Percentiles rank a stretch among this genome's conserved stretches.
Evolutionary conservation across 2,113 vertebrate species (phyloP).

Genomic region (Arizona elegans): DNA sequence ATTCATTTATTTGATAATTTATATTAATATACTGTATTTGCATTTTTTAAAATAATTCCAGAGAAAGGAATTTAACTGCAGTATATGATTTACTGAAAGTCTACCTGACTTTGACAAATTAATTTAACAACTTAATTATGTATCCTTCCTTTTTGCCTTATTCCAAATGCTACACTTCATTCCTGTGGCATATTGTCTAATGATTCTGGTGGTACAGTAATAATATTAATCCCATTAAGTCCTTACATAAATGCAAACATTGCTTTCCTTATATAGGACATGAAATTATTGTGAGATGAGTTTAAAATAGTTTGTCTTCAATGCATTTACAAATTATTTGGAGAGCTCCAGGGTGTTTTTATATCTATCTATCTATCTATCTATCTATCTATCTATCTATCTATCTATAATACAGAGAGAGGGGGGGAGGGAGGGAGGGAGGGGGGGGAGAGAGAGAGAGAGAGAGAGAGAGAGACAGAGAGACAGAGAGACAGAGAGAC

Average conservation of each 20-base stretch:
- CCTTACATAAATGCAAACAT: conserved; percentile 34
- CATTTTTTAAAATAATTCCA: background rate
- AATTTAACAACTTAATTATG: background rate
- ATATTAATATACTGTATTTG: background rate
- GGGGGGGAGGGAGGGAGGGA: too few species aligned
- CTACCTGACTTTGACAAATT: conserved; percentile 16
- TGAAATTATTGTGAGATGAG: background rate
- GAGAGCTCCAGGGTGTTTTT: background rate
- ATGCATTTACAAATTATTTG: background rate
- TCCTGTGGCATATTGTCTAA: background rate
- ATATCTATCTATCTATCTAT: too few species aligned
- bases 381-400: too few species aligned
- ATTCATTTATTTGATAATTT: background rate
- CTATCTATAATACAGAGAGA: too few species aligned
- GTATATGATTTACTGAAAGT: conserved; percentile 38
- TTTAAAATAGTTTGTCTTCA: background rate
- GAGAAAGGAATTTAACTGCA: background rate
- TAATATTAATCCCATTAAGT: background rate
- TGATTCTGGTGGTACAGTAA: background rate
- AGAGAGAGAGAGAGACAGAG: too few species aligned
- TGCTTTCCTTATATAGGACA: background rate
- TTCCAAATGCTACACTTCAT: background rate
- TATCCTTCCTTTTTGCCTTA: background rate
- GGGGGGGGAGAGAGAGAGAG: too few species aligned
- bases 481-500: too few species aligned